Conservation (phyloP, 2,113 vertebrate genomes). For the Stigmatopora argus region DNA sequence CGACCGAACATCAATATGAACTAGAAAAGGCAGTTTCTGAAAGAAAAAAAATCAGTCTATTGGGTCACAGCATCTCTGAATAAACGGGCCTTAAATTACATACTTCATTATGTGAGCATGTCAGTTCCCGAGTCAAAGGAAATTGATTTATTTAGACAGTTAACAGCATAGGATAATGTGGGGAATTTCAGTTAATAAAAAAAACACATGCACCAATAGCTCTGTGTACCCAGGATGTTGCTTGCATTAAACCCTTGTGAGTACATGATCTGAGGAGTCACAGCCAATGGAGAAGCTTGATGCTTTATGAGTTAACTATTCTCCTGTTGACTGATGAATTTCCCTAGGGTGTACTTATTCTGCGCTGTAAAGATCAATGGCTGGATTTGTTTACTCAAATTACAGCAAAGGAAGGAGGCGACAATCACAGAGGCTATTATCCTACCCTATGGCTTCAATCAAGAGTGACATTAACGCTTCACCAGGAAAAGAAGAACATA, state of each 20-base stretch:
- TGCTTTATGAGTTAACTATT: conserved; percentile 4
- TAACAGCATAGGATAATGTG: conserved; percentile 1
- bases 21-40: neutral
- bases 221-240: conserved; percentile 13
- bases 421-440: conserved; percentile 36
- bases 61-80: too few relatives aligned
- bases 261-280: conserved; percentile 17
- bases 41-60: too few relatives aligned
- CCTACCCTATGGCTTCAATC: conserved; percentile 4
- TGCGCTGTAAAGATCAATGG: conserved; percentile 38
- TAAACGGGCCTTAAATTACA: too few relatives aligned
- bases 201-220: neutral
- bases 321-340: conserved; percentile 19
- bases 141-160: conserved; percentile 14
- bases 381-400: conserved; percentile 43
- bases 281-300: neutral
- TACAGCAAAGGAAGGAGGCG: conserved; percentile 23
- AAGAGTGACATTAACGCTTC: conserved; percentile 21
- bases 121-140: conserved; percentile 16
- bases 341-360: conserved; percentile 31
- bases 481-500: conserved; percentile 4
- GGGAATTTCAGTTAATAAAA: conserved; percentile 19
- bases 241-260: conserved; percentile 14
- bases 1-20: neutral
- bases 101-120: neutral